Evolutionary conservation across 64 coral and sea anemone species (phyloP).

Genomic region (Stichodactyla mertensii): DNA sequence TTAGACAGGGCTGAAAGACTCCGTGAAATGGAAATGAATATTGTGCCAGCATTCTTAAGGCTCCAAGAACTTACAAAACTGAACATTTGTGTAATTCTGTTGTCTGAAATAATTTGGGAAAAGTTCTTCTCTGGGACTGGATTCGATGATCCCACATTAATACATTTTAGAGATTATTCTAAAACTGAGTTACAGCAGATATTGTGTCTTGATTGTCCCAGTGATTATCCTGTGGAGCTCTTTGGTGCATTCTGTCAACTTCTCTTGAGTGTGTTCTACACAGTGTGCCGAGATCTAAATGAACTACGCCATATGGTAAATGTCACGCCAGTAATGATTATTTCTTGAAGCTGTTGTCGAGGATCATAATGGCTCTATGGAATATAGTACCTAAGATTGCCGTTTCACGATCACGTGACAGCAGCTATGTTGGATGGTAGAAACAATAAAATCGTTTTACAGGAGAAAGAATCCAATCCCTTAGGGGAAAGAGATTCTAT

Average conservation of each 20-base stretch:
- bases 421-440: too few species aligned
- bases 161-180: conserved; percentile 86
- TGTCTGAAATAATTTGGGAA: conserved; percentile 88
- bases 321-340: too few species aligned
- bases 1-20: conserved; percentile 93
- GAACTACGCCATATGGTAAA: conserved; percentile 80
- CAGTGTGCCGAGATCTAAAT: conserved; percentile 88
- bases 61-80: conserved; percentile 72
- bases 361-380: too few species aligned
- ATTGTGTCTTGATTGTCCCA: conserved; percentile 69
- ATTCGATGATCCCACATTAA: conserved; percentile 56
- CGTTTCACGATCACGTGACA: too few species aligned
- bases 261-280: conserved; percentile 83
- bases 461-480: too few species aligned
- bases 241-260: conserved; percentile 86
- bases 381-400: too few species aligned
- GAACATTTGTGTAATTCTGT: conserved; percentile 82
- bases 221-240: conserved; percentile 61
- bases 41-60: conserved; percentile 72
- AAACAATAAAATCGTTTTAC: too few species aligned
- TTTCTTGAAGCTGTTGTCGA: too few species aligned
- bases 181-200: conserved; percentile 82
- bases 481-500: too few species aligned
- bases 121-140: conserved; percentile 90
- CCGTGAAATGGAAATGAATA: conserved; percentile 76